Evolutionary conservation across 1,140 invertebrate species (phyloP), one percentile per base, ranked within the genome.

Genomic region (Rhagoletis zephyria): DNA sequence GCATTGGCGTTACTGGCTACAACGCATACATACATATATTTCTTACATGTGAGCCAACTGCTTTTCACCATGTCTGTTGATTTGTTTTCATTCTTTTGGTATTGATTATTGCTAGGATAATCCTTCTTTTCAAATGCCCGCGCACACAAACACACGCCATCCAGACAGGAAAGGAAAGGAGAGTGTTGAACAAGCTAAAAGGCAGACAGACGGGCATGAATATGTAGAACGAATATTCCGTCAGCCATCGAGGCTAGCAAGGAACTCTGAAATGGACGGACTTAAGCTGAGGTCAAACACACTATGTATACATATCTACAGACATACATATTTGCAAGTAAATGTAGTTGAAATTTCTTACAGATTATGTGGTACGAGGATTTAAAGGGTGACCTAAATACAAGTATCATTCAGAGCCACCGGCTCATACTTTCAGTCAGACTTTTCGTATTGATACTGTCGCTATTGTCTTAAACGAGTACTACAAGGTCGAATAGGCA

Each of bases 81-180:
- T 81, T 48, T 51, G 74, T 56, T 59, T 81, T 51, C 51, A 81
- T 81, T 81, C 74, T 30, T 56, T 81, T 59, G 74, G 48, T 81
- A 59, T 81, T 81, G 74, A 81, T 81, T 81, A 81, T 81, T 81
- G 51, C 74, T 81, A 81, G 74, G 74, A 81, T 81, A 81, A 81
- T 81, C 74, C 74, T 81, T 81, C 74, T 56, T 81, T 81, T 81
- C 74, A 81, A 81, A 81, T 81, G 42, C 6, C n/a, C 51, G 45
- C 74, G 16, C 48, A 56, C 45, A 81, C 4, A 74, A 14, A 74
- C 42, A 48, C 67, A 81, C n/a, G 56, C 30, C 30, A 30, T 30
- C 30, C 70, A 56, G 9, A 51, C 40, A 48, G 0, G 10, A n/a
- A n/a, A 63, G 6, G n/a, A 45, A 14, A 12, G 4, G 2, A 10